Conservation (phyloP, 1,140 invertebrate species). For the Drosophila sechellia region DNA sequence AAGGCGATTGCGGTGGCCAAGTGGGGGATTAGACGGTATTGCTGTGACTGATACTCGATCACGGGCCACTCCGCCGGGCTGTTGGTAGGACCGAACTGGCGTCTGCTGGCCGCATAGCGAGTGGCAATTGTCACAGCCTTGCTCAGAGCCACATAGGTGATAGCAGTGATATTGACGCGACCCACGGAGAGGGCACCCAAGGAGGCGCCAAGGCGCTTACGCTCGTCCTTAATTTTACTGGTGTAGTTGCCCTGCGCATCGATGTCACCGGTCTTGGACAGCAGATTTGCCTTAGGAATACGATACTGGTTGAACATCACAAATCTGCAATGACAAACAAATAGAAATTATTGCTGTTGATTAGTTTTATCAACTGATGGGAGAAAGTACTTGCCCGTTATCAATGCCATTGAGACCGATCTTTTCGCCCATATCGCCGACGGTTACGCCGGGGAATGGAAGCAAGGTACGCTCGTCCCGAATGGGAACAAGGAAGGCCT, state of each 20-base stretch:
- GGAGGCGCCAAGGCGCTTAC: constrained; percentile 91
- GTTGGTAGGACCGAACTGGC: constrained; percentile 90
- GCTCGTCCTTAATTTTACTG: constrained; percentile 90
- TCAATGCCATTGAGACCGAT: constrained; percentile 93
- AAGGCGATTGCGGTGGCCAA: constrained; percentile 90
- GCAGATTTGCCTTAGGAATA: constrained; percentile 90
- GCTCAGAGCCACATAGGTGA: constrained; percentile 72
- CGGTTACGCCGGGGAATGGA: constrained; percentile 89
- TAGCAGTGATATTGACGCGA: constrained; percentile 88
- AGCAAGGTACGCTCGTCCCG: constrained; percentile 89
- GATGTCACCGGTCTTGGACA: constrained; percentile 95
- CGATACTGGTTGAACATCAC: constrained; percentile 93
- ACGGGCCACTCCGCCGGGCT: constrained; percentile 89
- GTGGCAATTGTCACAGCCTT: constrained; percentile 91
- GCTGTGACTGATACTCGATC: constrained; percentile 94
- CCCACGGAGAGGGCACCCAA: constrained; percentile 94
- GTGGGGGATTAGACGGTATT: constrained; percentile 93
- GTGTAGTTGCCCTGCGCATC: constrained; percentile 92
- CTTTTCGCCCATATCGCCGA: constrained; percentile 94
- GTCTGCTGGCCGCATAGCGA: constrained; percentile 91
- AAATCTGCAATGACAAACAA: constrained; percentile 86
- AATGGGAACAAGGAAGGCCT: constrained; percentile 92
- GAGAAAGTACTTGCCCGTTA: constrained; percentile 87
- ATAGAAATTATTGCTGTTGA: not conserved
- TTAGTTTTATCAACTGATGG: too few species aligned